A percentile compares a stretch with the other conserved stretches of the same genome.
Evolutionary conservation across 2,797 vertebrate species (phyloP).

Genomic region (Hirundo rustica): DNA sequence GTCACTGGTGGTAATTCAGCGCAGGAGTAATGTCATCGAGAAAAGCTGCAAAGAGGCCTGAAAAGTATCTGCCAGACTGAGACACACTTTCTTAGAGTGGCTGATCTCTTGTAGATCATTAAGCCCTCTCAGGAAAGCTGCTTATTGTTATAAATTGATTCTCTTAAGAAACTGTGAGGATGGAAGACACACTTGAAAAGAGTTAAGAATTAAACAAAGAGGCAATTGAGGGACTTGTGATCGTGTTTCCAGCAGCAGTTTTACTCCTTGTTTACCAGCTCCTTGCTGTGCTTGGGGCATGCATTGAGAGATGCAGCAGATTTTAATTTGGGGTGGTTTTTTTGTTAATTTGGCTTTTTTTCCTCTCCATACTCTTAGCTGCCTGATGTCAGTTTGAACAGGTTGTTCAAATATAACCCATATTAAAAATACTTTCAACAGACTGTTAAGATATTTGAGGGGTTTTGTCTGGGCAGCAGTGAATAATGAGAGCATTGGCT

Average conservation of each 20-base stretch:
- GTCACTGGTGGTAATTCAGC: slow-evolving; percentile 11
- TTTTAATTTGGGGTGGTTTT: accelerated
- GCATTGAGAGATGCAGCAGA: accelerated
- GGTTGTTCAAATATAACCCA: not conserved
- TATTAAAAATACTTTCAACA: not conserved
- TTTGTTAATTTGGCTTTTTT: not conserved
- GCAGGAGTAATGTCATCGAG: slow-evolving; percentile 8
- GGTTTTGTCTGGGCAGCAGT: not conserved
- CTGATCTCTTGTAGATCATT: slow-evolving; percentile 55
- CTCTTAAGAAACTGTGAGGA: not conserved
- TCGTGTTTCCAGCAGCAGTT: not conserved
- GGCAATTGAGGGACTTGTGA: not conserved
- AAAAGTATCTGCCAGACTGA: slow-evolving; percentile 67
- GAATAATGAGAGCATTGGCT: not conserved
- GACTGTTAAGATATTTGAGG: not conserved
- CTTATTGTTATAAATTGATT: slow-evolving; percentile 50
- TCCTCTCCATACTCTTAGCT: not conserved
- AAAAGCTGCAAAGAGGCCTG: slow-evolving; percentile 56
- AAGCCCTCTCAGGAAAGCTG: slow-evolving; percentile 47
- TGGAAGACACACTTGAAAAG: not conserved
- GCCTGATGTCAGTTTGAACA: not conserved
- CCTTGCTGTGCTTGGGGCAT: not conserved
- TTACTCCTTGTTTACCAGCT: not conserved
- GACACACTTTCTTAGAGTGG: not conserved
- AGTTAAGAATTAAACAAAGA: not conserved